phyloP scores from a whole-genome alignment of 2,888 invertebrate genomes.

The Argyresthia goedartella region DNA sequence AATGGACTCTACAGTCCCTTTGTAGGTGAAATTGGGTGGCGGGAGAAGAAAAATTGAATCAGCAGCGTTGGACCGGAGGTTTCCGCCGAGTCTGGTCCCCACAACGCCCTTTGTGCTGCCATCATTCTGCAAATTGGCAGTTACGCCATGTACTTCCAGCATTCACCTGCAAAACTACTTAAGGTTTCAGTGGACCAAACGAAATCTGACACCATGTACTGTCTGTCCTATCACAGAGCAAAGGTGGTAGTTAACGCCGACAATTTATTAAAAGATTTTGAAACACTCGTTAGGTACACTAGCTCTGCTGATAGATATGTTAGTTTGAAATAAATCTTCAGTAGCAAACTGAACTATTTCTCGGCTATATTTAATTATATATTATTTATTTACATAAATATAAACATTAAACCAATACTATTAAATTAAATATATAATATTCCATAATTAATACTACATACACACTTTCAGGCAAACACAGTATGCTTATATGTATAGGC shows the following conservation, averaged over 20 bases:
- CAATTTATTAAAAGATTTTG: neutral
- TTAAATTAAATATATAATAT: no score
- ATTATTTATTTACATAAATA: no score
- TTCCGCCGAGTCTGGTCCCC: neutral
- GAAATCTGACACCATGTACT: neutral
- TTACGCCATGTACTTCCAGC: conserved; percentile 18
- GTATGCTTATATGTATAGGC: no score
- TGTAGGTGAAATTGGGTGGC: conserved; percentile 3
- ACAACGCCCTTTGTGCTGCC: conserved; percentile 43
- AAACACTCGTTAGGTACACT: neutral
- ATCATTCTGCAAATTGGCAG: conserved; percentile 61
- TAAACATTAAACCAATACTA: no score
- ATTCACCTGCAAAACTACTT: neutral
- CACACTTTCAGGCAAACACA: no score
- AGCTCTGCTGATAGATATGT: neutral
- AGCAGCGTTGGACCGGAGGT: neutral
- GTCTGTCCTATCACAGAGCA: neutral
- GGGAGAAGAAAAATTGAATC: conserved; percentile 2
- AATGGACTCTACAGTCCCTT: neutral
- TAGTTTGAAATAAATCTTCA: neutral
- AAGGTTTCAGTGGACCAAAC: neutral
- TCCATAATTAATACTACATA: no score
- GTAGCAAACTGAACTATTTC: neutral
- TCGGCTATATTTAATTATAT: no score
- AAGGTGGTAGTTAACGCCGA: neutral